Conservation (phyloP, 2,888 invertebrate genomes). For the Parnassius smintheus region DNA sequence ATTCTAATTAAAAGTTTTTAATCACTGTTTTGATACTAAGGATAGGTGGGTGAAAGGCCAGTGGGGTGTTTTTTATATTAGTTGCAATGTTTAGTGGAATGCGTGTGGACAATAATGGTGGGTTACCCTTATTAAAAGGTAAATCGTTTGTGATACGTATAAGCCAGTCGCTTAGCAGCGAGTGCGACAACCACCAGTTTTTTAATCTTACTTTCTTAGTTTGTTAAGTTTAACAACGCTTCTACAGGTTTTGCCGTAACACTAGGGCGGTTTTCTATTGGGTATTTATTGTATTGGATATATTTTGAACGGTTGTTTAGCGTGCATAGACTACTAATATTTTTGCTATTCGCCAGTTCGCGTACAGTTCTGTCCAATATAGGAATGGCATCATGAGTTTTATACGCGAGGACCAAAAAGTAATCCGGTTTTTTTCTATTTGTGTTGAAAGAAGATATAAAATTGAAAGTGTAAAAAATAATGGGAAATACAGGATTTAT, state of each 20-base stretch:
- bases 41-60: constrained; percentile 44
- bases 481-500: constrained; percentile 73
- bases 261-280: constrained; percentile 63
- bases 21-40: constrained; percentile 67
- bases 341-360: constrained; percentile 72
- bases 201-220: constrained; percentile 63
- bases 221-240: constrained; percentile 71
- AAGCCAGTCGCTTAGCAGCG: constrained; percentile 40
- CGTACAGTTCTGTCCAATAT: constrained; percentile 69
- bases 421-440: constrained; percentile 59
- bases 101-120: constrained; percentile 76
- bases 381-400: constrained; percentile 77
- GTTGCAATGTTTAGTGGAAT: constrained; percentile 68
- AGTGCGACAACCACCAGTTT: constrained; percentile 52
- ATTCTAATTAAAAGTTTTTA: constrained; percentile 52
- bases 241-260: constrained; percentile 62
- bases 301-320: constrained; percentile 74
- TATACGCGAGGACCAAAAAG: constrained; percentile 65
- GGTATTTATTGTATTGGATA: constrained; percentile 75
- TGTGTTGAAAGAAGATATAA: constrained; percentile 42
- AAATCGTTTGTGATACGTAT: constrained; percentile 57
- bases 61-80: constrained; percentile 52
- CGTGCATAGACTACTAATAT: constrained; percentile 75
- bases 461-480: constrained; percentile 27
- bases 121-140: constrained; percentile 51